Percentiles rank a stretch among this genome's conserved stretches.
Conservation (phyloP, 2,113 vertebrate species). For the Falcunculus frontatus region DNA sequence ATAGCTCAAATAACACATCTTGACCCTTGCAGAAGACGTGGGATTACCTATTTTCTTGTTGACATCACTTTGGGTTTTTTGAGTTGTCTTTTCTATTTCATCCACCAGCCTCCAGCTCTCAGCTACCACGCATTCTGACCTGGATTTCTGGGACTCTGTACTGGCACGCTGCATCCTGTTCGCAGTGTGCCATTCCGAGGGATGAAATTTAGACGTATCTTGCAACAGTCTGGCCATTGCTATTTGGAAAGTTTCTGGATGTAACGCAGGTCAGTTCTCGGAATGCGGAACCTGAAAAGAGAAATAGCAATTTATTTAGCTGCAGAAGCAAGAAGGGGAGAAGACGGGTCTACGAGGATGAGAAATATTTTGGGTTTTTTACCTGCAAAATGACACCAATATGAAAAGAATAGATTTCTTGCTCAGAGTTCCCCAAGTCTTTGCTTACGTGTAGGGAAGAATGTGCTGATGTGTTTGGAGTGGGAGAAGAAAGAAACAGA, state of each 20-base stretch:
- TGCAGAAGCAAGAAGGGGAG: background rate
- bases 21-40: background rate
- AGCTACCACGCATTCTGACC: constrained; percentile 73
- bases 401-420: background rate
- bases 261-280: background rate
- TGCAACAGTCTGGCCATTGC: constrained; percentile 77
- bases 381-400: background rate
- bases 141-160: constrained; percentile 72
- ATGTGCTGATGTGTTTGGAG: background rate
- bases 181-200: constrained; percentile 71
- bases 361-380: background rate
- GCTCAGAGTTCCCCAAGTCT: background rate
- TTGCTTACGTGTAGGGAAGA: background rate
- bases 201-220: constrained; percentile 68
- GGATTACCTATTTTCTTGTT: constrained; percentile 84
- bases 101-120: constrained; percentile 81
- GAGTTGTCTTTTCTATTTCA: constrained; percentile 79
- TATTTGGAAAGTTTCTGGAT: background rate
- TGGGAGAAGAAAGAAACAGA: background rate
- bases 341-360: background rate
- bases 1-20: background rate
- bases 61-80: constrained; percentile 77
- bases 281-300: background rate
- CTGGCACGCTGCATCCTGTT: constrained; percentile 67
- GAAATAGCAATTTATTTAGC: background rate